phyloP scores from a whole-genome alignment of 1,140 invertebrate genomes.

The Helicorthomorpha holstii region DNA sequence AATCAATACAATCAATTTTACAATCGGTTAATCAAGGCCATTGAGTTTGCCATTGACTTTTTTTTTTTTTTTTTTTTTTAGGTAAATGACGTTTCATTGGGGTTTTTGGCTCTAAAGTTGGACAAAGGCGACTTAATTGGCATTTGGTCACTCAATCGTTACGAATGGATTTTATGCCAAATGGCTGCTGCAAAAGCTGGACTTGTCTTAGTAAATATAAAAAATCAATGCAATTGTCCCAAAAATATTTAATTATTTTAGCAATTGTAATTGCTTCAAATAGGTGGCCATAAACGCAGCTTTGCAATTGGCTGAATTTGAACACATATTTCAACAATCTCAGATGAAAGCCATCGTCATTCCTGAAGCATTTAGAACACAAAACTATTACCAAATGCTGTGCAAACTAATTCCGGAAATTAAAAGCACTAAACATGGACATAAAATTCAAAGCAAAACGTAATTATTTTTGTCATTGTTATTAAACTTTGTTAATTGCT shows the following conservation, averaged over 20 bases:
- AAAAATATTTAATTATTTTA: no score
- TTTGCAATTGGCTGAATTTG: not conserved
- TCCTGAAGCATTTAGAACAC: not conserved
- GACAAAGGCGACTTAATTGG: constrained; percentile 61
- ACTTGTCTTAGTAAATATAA: constrained; percentile 48
- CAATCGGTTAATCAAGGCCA: not conserved
- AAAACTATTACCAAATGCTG: not conserved
- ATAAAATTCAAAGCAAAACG: not conserved
- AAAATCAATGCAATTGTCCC: no score
- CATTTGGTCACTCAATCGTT: constrained; percentile 70
- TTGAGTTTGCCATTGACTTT: not conserved
- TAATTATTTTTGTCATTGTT: no score
- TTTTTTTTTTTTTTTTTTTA: no score
- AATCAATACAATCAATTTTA: no score
- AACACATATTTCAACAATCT: not conserved
- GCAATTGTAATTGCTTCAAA: not conserved
- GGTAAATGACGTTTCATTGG: no score
- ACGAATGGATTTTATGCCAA: constrained; percentile 62
- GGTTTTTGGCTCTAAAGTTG: not conserved
- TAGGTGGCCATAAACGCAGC: not conserved
- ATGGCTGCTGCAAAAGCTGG: constrained; percentile 65
- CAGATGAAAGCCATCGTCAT: not conserved
- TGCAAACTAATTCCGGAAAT: not conserved
- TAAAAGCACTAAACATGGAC: not conserved
- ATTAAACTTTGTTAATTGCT: not conserved